Percentiles rank a stretch among this genome's conserved stretches.
phyloP scores from a whole-genome alignment of 2,797 vertebrate genomes.

The Ctenopoma kingsleyae region DNA sequence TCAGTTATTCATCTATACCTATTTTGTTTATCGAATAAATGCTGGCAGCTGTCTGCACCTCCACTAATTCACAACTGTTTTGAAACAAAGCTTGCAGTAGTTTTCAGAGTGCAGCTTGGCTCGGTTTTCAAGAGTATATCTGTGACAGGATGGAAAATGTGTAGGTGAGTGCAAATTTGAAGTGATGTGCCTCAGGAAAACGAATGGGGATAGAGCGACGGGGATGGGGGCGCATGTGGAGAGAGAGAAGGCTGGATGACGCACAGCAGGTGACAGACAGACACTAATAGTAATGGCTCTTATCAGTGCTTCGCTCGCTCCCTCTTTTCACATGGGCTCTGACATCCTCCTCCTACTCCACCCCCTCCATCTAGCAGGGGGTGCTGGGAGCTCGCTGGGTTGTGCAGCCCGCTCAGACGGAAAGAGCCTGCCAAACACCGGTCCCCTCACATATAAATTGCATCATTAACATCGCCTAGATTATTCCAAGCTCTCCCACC shows the following conservation, averaged over 20 bases:
- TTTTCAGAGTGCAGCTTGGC: constrained; percentile 70
- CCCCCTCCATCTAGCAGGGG: constrained; percentile 81
- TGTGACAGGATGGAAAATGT: constrained; percentile 82
- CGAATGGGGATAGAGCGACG: constrained; percentile 74
- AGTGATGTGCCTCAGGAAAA: constrained; percentile 81
- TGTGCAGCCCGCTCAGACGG: constrained; percentile 79
- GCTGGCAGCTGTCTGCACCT: constrained; percentile 72
- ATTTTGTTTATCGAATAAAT: constrained; percentile 74
- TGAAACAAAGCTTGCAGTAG: constrained; percentile 72
- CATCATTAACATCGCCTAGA: constrained; percentile 86
- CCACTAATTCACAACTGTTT: constrained; percentile 78
- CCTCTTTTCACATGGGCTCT: constrained; percentile 81
- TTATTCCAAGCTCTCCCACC: constrained; percentile 85
- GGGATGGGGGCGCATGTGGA: constrained; percentile 70
- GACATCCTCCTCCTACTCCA: constrained; percentile 85
- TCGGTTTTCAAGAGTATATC: constrained; percentile 68
- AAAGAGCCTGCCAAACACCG: constrained; percentile 84
- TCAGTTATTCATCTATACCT: constrained; percentile 64
- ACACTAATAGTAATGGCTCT: constrained; percentile 87
- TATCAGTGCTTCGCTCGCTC: constrained; percentile 80
- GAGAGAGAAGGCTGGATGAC: constrained; percentile 79
- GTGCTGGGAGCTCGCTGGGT: constrained; percentile 77
- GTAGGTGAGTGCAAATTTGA: constrained; percentile 82
- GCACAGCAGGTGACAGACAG: constrained; percentile 86
- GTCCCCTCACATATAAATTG: constrained; percentile 87